Percentiles rank a stretch among this genome's conserved stretches.
Conservation (phyloP, 2,797 vertebrate genomes). For the Gobio occitaniae region DNA sequence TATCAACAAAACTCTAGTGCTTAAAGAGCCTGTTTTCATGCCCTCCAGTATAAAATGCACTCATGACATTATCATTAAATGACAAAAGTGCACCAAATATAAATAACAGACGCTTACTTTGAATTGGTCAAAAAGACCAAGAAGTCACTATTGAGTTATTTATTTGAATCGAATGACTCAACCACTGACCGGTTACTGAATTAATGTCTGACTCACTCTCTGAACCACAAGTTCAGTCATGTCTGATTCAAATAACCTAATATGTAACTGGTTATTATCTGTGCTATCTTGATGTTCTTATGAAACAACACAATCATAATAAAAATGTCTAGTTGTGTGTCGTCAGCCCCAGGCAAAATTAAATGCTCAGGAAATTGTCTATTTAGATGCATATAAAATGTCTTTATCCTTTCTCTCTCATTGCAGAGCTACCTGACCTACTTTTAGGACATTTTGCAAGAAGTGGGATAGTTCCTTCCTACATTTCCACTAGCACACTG, state of each 20-base stretch:
- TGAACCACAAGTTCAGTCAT: no score
- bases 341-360: no score
- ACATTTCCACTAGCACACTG: conserved; percentile 29
- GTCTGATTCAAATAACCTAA: neutral
- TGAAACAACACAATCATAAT: neutral
- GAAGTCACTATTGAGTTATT: neutral
- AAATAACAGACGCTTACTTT: conserved; percentile 78
- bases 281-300: neutral
- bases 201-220: neutral
- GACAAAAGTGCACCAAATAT: neutral
- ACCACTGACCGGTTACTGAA: neutral
- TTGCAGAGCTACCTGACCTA: conserved; percentile 57
- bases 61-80: neutral
- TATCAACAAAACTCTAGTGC: conserved; percentile 46
- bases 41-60: conserved; percentile 13
- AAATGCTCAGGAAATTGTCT: no score
- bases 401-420: neutral
- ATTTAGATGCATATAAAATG: neutral
- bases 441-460: conserved; percentile 54
- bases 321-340: conserved; percentile 13
- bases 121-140: no score
- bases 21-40: conserved; percentile 50
- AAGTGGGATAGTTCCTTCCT: conserved; percentile 32
- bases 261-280: neutral
- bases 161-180: neutral